phyloP scores from a whole-genome alignment of 2,888 invertebrate species.

The Lasioglossum malachurum region DNA sequence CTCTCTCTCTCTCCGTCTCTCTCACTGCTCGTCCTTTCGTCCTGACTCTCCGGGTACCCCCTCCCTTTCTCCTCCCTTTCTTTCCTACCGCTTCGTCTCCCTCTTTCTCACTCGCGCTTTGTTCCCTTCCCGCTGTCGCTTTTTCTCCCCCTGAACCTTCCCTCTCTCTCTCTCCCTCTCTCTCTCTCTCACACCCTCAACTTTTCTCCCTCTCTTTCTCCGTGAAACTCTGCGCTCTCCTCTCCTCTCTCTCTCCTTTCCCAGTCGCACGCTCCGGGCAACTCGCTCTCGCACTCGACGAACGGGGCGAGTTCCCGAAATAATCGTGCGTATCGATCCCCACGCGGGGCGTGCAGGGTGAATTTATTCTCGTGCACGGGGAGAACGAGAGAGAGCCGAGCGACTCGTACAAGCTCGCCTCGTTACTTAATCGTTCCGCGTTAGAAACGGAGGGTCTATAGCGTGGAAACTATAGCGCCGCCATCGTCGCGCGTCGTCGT shows the following conservation, averaged over 20 bases:
- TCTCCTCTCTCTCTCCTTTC: background rate
- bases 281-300: constrained; percentile 63
- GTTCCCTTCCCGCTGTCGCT: background rate
- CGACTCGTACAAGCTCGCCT: constrained; percentile 60
- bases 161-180: background rate
- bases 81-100: constrained; percentile 13
- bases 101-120: background rate
- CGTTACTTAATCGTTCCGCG: constrained; percentile 73
- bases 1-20: constrained; percentile 25
- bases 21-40: constrained; percentile 16
- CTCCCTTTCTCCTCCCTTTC: constrained; percentile 20
- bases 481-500: constrained; percentile 9
- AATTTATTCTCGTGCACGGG: constrained; percentile 75
- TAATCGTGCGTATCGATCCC: constrained; percentile 79
- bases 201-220: constrained; percentile 9
- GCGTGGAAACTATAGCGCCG: constrained; percentile 44
- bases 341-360: constrained; percentile 71
- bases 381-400: constrained; percentile 48
- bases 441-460: constrained; percentile 66
- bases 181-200: background rate
- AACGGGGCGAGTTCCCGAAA: constrained; percentile 78
- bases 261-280: constrained; percentile 23
- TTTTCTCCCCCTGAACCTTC: background rate
- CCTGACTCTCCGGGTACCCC: constrained; percentile 15
- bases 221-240: background rate